phyloP scores from a whole-genome alignment of 2,888 invertebrate genomes.

The Papilio protenor region DNA sequence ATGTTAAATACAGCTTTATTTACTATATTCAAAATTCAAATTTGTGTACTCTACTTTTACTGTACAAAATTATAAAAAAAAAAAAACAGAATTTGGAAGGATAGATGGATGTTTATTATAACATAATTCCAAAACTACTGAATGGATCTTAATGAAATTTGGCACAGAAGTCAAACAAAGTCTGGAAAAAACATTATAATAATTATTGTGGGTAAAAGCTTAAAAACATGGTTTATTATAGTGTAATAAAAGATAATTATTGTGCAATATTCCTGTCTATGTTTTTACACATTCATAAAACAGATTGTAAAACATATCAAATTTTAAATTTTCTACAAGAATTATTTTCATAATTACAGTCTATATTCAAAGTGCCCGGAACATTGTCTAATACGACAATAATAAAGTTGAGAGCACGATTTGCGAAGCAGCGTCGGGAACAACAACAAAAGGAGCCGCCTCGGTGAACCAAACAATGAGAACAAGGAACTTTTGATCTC shows the following conservation, averaged over 20 bases:
- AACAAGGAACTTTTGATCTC: constrained; percentile 67
- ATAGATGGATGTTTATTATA: too few relatives aligned
- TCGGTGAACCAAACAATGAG: constrained; percentile 62
- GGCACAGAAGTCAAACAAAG: too few relatives aligned
- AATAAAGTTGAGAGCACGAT: constrained; percentile 84
- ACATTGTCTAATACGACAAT: constrained; percentile 88
- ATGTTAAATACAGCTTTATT: neutral
- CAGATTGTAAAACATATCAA: neutral
- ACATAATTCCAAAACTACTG: too few relatives aligned
- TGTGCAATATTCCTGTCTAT: neutral
- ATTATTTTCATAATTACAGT: constrained; percentile 80
- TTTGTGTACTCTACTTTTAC: neutral
- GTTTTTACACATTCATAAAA: neutral
- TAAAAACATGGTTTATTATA: neutral
- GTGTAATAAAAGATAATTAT: neutral
- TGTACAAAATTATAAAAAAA: too few relatives aligned
- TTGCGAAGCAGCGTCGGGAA: constrained; percentile 82
- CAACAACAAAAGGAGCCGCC: constrained; percentile 74
- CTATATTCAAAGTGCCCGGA: constrained; percentile 92
- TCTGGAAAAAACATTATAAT: too few relatives aligned
- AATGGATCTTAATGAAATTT: too few relatives aligned
- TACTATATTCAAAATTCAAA: neutral
- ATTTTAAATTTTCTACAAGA: neutral
- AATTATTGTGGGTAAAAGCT: too few relatives aligned
- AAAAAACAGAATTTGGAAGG: too few relatives aligned